Conservation (phyloP, 2,113 vertebrate species). For the Orycteropus afer region DNA sequence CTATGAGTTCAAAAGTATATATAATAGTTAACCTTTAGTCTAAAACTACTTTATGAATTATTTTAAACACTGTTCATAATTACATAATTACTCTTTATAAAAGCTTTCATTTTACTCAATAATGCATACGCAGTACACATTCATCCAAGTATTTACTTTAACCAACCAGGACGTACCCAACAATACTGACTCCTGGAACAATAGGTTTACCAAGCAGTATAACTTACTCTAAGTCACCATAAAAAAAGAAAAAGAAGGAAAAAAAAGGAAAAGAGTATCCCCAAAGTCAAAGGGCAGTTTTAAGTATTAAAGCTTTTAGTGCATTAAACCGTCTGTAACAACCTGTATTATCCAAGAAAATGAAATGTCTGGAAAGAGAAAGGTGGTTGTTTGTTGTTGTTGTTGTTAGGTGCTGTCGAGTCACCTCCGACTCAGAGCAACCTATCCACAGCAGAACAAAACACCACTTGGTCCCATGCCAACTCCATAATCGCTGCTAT, state of each 20-base stretch:
- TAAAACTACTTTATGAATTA: background rate
- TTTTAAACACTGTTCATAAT: background rate
- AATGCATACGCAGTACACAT: fast-evolving
- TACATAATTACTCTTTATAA: no score
- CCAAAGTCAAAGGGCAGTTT: background rate
- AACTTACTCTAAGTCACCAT: background rate
- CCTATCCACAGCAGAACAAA: no score
- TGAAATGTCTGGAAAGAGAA: background rate
- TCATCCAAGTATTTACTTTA: no score
- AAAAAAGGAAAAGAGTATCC: background rate
- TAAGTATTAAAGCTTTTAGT: background rate
- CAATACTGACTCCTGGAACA: background rate
- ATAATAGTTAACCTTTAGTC: background rate
- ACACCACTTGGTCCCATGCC: no score
- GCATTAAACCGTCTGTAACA: background rate
- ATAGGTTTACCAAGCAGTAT: background rate
- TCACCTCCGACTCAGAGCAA: no score
- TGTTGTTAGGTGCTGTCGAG: no score
- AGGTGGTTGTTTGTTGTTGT: background rate
- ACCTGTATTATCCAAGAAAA: background rate
- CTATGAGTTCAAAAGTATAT: background rate
- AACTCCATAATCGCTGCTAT: no score
- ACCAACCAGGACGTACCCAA: background rate
- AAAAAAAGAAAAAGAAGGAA: no score
- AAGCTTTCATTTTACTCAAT: background rate